Evolutionary conservation across 1,140 invertebrate genomes (phyloP).

Genomic region (Metaphire vulgaris): DNA sequence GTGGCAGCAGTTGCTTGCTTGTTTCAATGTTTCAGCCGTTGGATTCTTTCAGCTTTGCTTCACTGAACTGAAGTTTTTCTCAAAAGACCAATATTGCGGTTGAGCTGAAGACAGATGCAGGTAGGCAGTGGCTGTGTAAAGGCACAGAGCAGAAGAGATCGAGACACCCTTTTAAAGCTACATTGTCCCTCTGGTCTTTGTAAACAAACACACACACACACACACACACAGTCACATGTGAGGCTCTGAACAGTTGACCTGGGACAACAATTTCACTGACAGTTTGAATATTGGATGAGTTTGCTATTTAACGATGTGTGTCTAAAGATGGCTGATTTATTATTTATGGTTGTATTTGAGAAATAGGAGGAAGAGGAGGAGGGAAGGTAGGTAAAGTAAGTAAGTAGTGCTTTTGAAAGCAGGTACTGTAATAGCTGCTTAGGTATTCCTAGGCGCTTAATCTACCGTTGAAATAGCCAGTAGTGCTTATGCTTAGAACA

Average conservation of each 20-base stretch:
- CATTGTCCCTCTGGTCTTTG: not conserved
- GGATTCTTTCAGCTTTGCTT: not conserved
- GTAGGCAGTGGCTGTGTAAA: not conserved
- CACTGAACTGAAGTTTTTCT: not conserved
- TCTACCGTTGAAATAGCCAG: too few species aligned
- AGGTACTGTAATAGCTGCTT: too few species aligned
- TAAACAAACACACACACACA: not conserved
- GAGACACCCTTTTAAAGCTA: not conserved
- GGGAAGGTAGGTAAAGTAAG: too few species aligned
- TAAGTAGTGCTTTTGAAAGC: too few species aligned
- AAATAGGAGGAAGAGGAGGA: not conserved
- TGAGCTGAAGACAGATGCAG: too few species aligned
- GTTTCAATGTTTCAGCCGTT: too few species aligned
- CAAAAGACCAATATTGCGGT: not conserved
- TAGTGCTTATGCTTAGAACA: too few species aligned
- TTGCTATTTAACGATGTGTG: not conserved
- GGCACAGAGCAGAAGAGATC: not conserved
- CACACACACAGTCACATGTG: too few species aligned
- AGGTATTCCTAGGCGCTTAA: not conserved
- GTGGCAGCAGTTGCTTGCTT: too few species aligned
- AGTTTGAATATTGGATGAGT: not conserved
- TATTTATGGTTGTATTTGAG: not conserved
- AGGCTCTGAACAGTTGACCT: not conserved
- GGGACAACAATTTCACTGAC: not conserved
- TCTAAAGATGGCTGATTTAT: not conserved